A percentile compares a stretch with the other conserved stretches of the same genome.
These are phyloP conservation scores for Eretmocerus hayati DNA, from an alignment of 2,888 invertebrate genomes.

Conservation along the genomic window DNA sequence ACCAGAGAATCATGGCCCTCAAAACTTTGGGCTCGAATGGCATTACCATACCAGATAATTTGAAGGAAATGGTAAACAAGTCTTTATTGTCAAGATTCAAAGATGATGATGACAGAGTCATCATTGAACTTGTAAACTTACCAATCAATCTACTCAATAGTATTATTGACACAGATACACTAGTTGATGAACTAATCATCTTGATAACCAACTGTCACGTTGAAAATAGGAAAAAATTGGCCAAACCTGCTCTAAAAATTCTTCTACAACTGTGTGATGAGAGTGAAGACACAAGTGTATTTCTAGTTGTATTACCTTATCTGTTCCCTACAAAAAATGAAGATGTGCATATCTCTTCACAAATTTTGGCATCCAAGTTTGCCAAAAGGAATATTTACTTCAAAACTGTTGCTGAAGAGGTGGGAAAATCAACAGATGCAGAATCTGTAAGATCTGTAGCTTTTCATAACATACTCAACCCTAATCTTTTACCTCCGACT, in stretches of 20 bases:
- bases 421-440: conserved; percentile 27
- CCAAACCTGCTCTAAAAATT: conserved; percentile 36
- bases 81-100: conserved; percentile 59
- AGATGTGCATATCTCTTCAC: conserved; percentile 45
- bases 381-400: conserved; percentile 44
- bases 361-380: conserved; percentile 47
- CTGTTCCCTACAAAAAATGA: conserved; percentile 52
- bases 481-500: conserved; percentile 34
- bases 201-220: conserved; percentile 36
- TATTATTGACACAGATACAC: conserved; percentile 30
- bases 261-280: conserved; percentile 34
- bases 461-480: conserved; percentile 39
- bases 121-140: conserved; percentile 47
- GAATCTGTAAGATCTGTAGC: conserved; percentile 35
- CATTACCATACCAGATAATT: conserved; percentile 31
- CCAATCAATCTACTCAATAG: conserved; percentile 30
- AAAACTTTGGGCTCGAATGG: conserved; percentile 52
- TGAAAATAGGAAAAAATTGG: conserved; percentile 28
- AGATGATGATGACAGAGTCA: conserved; percentile 61
- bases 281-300: conserved; percentile 52
- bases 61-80: conserved; percentile 56
- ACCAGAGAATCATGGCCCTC: conserved; percentile 62
- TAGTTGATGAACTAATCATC: conserved; percentile 36
- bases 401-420: conserved; percentile 30
- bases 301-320: conserved; percentile 57